These are phyloP conservation scores for Alentia gelatinosa DNA, from an alignment of 2,888 invertebrate species.

Conservation along the genomic window DNA sequence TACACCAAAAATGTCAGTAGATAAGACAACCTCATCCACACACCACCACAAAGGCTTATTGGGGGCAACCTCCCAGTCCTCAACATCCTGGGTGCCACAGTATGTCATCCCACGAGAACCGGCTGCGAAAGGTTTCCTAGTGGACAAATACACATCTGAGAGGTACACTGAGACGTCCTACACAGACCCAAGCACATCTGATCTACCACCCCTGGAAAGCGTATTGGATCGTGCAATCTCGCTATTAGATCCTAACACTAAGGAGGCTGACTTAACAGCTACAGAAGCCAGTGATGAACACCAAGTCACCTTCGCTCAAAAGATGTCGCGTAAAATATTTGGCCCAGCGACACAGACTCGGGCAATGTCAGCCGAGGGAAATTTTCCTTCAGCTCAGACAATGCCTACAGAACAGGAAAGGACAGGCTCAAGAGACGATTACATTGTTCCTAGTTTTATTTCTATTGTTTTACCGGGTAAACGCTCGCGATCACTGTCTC, in stretches of 20 bases:
- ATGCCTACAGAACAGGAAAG: neutral
- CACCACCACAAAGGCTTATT: no score
- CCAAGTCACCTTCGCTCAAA: neutral
- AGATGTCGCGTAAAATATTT: neutral
- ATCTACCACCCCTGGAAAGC: neutral
- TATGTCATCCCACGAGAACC: no score
- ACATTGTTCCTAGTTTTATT: neutral
- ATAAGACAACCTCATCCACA: no score
- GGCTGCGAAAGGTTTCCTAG: neutral
- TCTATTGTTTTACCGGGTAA: neutral
- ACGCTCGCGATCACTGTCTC: neutral
- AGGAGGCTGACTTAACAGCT: neutral
- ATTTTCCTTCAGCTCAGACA: neutral
- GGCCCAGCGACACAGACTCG: neutral
- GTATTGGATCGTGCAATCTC: slow-evolving; percentile 23
- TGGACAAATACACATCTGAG: neutral
- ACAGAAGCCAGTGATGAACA: neutral
- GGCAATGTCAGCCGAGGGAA: neutral
- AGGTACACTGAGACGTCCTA: neutral
- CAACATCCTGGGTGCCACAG: no score
- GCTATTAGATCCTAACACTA: neutral
- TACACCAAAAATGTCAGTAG: no score
- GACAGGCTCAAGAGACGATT: neutral
- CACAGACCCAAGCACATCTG: neutral
- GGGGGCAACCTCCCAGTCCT: no score